A percentile compares a stretch with the other conserved stretches of the same genome.
Evolutionary conservation across 92 coral and sea anemone species (phyloP).

Genomic region (Palythoa heliodiscus): DNA sequence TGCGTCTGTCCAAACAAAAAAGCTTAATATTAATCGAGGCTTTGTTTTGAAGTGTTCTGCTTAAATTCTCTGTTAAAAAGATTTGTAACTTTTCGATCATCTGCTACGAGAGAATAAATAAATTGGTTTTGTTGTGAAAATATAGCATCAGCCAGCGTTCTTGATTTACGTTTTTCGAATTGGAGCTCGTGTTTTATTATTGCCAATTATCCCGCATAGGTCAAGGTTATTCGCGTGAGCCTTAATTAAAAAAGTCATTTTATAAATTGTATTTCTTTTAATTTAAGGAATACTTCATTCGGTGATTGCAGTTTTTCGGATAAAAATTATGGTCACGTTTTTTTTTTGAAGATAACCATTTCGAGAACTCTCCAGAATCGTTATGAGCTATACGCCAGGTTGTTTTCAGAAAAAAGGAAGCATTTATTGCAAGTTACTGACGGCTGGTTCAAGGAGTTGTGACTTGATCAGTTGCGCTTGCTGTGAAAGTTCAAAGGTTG

Average conservation of each 20-base stretch:
- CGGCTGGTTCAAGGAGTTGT: too few species aligned
- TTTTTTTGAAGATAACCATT: too few species aligned
- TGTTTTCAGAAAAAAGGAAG: too few species aligned
- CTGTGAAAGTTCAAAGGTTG: neutral
- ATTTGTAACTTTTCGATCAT: neutral
- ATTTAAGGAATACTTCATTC: neutral
- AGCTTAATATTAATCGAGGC: neutral
- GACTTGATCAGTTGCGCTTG: too few species aligned
- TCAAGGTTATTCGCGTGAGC: constrained; percentile 18
- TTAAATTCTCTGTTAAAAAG: neutral
- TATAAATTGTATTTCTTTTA: constrained; percentile 3
- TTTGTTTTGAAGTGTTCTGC: constrained; percentile 6
- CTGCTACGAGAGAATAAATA: neutral
- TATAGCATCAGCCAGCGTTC: neutral
- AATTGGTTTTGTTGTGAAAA: neutral
- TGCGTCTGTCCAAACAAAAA: constrained; percentile 8
- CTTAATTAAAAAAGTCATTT: neutral
- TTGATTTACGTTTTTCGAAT: neutral
- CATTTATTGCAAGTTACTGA: too few species aligned
- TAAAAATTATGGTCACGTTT: neutral
- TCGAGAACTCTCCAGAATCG: too few species aligned
- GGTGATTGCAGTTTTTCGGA: neutral
- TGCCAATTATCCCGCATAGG: neutral
- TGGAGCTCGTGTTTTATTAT: too few species aligned
- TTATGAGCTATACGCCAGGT: too few species aligned